Conservation (phyloP, 2,888 invertebrate species). For the Odontomyia ornata region DNA sequence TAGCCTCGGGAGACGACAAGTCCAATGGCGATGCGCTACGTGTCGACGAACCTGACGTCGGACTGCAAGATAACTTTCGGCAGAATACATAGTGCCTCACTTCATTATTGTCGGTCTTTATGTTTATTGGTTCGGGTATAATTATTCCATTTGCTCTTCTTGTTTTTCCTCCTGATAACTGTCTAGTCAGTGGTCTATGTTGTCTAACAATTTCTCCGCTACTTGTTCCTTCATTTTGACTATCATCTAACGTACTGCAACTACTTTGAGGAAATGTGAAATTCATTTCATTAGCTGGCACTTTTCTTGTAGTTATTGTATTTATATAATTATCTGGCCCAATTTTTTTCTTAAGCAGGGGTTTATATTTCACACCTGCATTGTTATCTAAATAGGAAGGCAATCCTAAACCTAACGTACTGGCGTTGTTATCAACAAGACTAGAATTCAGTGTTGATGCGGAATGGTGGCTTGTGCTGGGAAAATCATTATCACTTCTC, state of each 20-base stretch:
- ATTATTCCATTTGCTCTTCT: constrained; percentile 54
- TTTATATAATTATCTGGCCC: constrained; percentile 79
- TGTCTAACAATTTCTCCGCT: constrained; percentile 58
- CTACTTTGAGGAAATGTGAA: constrained; percentile 60
- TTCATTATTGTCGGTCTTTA: constrained; percentile 50
- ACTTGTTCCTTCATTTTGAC: constrained; percentile 50
- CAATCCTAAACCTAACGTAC: background rate
- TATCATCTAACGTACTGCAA: constrained; percentile 39
- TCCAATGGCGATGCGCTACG: constrained; percentile 64
- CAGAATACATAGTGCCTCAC: constrained; percentile 52
- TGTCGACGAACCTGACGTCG: constrained; percentile 63
- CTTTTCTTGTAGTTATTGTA: constrained; percentile 65
- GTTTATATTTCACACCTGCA: constrained; percentile 65
- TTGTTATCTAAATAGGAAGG: constrained; percentile 4
- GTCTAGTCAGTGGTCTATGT: constrained; percentile 76
- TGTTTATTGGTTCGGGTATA: constrained; percentile 54
- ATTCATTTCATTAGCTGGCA: constrained; percentile 60
- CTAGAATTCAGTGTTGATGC: constrained; percentile 69
- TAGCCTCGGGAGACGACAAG: constrained; percentile 50
- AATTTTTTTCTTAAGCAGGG: constrained; percentile 72
- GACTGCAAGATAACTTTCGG: constrained; percentile 60
- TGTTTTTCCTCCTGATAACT: constrained; percentile 69
- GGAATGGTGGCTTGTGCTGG: constrained; percentile 66
- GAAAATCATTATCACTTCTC: constrained; percentile 22
- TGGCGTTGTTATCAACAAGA: constrained; percentile 25